Base-by-base conservation (phyloP, 2,113 vertebrate genomes). In the Polypterus bichir region DNA sequence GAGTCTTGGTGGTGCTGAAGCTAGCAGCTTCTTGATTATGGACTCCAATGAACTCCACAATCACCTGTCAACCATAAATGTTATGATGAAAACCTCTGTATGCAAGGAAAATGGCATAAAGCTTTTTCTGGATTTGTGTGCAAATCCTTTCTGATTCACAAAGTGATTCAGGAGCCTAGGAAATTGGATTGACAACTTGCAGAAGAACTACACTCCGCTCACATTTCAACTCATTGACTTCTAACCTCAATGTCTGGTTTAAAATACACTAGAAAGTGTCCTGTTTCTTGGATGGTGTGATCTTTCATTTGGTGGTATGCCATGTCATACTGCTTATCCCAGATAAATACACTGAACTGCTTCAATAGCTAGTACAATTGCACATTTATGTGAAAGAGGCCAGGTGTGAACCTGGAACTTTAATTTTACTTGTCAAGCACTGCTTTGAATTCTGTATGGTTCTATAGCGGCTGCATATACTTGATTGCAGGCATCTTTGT, bases 41-140 rank as follows among this genome's bases (percentile, higher is more conserved):
- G 59, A 27, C 1, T 63, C 64, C 4, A 65, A 5, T 52, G 59
- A 48, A 60, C 7, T 62, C 48, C 47, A 60, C 10, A 51, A 44
- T 9, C 53, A 46, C 11, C 56, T 51, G 47, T 54, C 61, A 7
- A 49, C 46, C 57, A 48, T 49, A 62, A 48, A 59, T 55, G 46
- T 48, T 54, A 53, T 49, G 46, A 45, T 59, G 47, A n/a, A 56
- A 48, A 46, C 11, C 7, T 51, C 46, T 8, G 44, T 47, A 45
- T 70, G 54, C 63, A 52, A 52, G 10, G 7, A 52, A 10, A 4
- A 52, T 52, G 7, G 51, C 51, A 52, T 52, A 52, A 27, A 27
- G 51, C 51, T 68, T 64, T 66, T 68, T 62, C 60, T 64, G 59
- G 63, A 70, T 72, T 66, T 70, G 66, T 69, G 69, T 64, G 65